phyloP scores from a whole-genome alignment of 2,888 invertebrate genomes.

The Lepidonotus clava region DNA sequence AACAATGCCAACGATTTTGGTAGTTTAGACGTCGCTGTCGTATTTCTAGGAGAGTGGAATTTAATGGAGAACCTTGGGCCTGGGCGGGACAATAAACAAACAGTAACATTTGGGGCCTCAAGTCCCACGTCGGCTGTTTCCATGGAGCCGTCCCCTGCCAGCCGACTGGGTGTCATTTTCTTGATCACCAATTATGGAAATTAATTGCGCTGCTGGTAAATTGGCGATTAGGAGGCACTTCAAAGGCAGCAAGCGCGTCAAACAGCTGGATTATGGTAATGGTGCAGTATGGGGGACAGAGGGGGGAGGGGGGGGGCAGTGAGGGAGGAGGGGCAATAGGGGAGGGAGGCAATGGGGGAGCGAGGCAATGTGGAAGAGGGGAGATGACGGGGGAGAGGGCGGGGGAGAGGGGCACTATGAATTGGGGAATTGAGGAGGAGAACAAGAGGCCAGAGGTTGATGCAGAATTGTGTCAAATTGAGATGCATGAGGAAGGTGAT shows the following conservation, averaged over 20 bases:
- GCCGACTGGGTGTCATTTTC: slow-evolving; percentile 48
- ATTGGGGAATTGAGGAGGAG: neutral
- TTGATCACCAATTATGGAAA: slow-evolving; percentile 54
- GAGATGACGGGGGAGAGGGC: neutral
- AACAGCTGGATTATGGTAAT: slow-evolving; percentile 49
- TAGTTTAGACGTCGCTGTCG: neutral
- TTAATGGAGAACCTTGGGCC: slow-evolving; percentile 18
- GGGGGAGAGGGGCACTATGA: neutral
- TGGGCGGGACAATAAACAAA: neutral
- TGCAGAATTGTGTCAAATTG: neutral
- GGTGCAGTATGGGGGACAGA: slow-evolving; percentile 4
- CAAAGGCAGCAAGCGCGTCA: slow-evolving; percentile 9
- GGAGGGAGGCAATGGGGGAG: neutral
- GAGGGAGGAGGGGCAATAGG: neutral
- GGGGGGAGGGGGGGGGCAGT: neutral
- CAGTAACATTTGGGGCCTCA: slow-evolving; percentile 25
- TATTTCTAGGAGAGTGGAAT: neutral
- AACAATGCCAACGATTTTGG: neutral
- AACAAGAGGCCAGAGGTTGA: neutral
- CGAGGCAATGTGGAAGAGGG: neutral
- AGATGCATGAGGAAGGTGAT: neutral
- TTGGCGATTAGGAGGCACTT: slow-evolving; percentile 52
- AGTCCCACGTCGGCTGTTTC: neutral
- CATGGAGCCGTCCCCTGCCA: neutral
- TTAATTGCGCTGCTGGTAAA: slow-evolving; percentile 53